These are phyloP conservation scores for Gambusia yucatana DNA, from an alignment of 2,797 vertebrate species.

Conservation along the genomic window DNA sequence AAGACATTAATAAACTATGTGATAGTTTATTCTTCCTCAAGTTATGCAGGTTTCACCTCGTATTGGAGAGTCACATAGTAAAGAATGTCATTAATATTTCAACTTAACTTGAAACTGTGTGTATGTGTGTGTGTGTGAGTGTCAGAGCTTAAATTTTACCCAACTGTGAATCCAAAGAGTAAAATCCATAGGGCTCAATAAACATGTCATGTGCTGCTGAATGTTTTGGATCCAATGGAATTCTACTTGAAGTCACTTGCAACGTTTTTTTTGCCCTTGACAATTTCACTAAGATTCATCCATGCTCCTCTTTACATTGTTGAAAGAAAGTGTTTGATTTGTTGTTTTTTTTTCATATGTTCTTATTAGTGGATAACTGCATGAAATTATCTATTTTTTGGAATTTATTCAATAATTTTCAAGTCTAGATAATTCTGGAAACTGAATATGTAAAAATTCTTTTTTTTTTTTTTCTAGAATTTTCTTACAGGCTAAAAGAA, in stretches of 20 bases:
- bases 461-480: background rate
- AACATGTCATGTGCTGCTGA: constrained; percentile 1
- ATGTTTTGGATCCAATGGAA: background rate
- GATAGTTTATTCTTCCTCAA: background rate
- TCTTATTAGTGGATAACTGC: background rate
- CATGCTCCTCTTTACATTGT: background rate
- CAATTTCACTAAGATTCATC: background rate
- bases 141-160: constrained; percentile 1
- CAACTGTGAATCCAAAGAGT: constrained; percentile 39
- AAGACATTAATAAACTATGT: background rate
- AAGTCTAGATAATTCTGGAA: background rate
- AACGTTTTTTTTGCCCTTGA: background rate
- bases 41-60: background rate
- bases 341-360: background rate
- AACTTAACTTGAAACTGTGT: background rate
- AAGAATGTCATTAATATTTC: background rate
- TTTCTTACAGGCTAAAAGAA: background rate
- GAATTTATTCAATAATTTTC: background rate
- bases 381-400: no score
- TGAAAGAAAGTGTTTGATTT: constrained; percentile 8
- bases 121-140: background rate
- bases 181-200: constrained; percentile 32
- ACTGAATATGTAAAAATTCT: background rate
- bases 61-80: background rate
- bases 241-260: constrained; percentile 33